These are phyloP conservation scores for Daubentonia madagascariensis DNA, from an alignment of 2,113 vertebrate genomes.

Conservation along the genomic window DNA sequence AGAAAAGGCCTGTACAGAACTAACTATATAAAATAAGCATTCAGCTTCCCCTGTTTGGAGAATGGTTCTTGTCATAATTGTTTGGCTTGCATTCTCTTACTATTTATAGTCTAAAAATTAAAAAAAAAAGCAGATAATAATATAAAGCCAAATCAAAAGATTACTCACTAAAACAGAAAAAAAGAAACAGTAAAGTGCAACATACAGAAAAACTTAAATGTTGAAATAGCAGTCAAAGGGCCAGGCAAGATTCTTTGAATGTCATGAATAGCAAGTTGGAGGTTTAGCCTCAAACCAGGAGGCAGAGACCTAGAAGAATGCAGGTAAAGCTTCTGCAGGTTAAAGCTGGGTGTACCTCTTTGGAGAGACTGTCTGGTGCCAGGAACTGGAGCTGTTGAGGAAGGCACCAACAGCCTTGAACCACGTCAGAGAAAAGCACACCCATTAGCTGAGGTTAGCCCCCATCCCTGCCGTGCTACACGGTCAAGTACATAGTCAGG, in stretches of 20 bases:
- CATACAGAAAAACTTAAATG: background rate
- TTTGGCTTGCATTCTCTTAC: constrained; percentile 6
- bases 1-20: background rate
- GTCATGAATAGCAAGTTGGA: background rate
- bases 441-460: background rate
- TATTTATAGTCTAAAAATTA: background rate
- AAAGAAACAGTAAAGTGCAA: background rate
- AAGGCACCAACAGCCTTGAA: background rate
- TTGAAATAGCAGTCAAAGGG: background rate
- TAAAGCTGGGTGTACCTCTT: background rate
- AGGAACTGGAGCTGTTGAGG: background rate
- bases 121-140: background rate
- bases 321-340: background rate
- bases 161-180: background rate
- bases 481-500: background rate
- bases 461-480: background rate
- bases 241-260: background rate
- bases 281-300: background rate
- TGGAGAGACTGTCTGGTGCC: background rate
- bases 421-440: background rate
- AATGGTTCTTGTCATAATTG: background rate
- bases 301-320: background rate
- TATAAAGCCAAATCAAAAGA: constrained; percentile 24
- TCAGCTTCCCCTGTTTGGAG: background rate
- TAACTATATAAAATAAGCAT: background rate